Base-by-base conservation (phyloP, 2,888 invertebrate species). In the Terebella lapidaria region DNA sequence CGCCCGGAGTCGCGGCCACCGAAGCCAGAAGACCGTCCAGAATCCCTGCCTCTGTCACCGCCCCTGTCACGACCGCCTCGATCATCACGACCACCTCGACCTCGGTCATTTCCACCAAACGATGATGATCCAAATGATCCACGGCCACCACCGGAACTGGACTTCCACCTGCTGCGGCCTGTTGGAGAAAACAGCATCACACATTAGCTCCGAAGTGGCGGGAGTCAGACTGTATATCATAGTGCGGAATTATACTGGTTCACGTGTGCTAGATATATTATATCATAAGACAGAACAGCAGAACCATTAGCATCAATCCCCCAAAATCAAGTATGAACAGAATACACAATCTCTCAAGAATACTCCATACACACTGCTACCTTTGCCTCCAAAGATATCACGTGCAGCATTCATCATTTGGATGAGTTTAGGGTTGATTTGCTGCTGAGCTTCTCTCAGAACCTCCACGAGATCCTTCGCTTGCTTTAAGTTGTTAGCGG, bases 391-490 rank as follows among this genome's bases (percentile, higher is more conserved):
- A 28, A 25, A 25, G 26, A 25, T 10, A 22, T 28, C 53, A 10
- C 59, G 42, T 26, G 64, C 57, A 53, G 54, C 55, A 51, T 64
- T 67, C n/a, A 89, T 89, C 84, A 92, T 86, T 71, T 91, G 89
- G 72, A 88, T 85, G 49, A 94, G 84, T 77, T 92, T 91, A 55
- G 92, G 92, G 77, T 90, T 91, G 60, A 94, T 86, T 30, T 84
- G 60, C 58, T 96, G 96, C 1, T 93, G 92, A 28, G 96, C 94
- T 81, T 97, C 96, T 69, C 90, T 88, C 52, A 97, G 83, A 1
- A 96, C 94, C 27, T 91, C 88, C 58, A 97, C 88, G 66, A 97
- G 83, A 74, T 94, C 94, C 67, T 90, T 89, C 0, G 95, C 94
- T 79, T 96, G 94, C 63, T 93, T 88, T 30, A 89, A 88, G 80